Evolutionary conservation across 2,113 vertebrate genomes (phyloP), one percentile per base, ranked within the genome.

Genomic region (Nanorana parkeri): DNA sequence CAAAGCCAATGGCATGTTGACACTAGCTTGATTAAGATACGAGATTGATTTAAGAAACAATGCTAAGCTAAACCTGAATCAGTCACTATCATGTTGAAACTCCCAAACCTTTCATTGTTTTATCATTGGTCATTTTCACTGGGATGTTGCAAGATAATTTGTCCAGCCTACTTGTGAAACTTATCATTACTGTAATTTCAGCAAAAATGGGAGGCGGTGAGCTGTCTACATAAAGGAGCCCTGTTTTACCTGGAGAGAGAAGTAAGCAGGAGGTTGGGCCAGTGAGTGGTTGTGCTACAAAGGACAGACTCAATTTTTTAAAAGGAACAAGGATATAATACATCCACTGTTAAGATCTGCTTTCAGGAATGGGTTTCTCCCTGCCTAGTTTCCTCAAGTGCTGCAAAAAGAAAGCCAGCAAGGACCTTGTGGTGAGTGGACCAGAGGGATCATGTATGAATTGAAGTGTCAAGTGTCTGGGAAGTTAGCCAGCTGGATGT

Each of bases 371-470:
- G 80, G 80, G 80, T 17, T 36, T 76, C 64, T 77, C 75, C 19
- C 5, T 81, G 17, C 72, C 80, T 47, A 72, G 67, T 21, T 76
- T 67, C 28, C 72, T 76, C 29, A 83, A 63, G 60, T 83, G 80
- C 54, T 68, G 80, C 24, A 67, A 67, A 17, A 82, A n/a, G 26
- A 83, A 75, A 55, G 72, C 55, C 61, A 83, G 80, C 19, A 58
- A 68, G 52, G 80, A 83, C 55, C 32, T 76, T 8, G 72, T 68
- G 73, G 80, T 83, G 76, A 76, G 80, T 83, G 28, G 61, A 19
- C 17, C 20, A 20, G 17, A 60, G 41, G 41, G 11, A 32, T 26
- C 54, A 36, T 16, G 29, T 58, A 20, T 54, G 55, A 36, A 74
- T 21, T 16, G 3, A 21, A 21, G 32, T n/a, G 54, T 60, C 54